These are phyloP conservation scores for Nephrotoma appendiculata DNA, from an alignment of 2,888 invertebrate species.

Conservation along the genomic window DNA sequence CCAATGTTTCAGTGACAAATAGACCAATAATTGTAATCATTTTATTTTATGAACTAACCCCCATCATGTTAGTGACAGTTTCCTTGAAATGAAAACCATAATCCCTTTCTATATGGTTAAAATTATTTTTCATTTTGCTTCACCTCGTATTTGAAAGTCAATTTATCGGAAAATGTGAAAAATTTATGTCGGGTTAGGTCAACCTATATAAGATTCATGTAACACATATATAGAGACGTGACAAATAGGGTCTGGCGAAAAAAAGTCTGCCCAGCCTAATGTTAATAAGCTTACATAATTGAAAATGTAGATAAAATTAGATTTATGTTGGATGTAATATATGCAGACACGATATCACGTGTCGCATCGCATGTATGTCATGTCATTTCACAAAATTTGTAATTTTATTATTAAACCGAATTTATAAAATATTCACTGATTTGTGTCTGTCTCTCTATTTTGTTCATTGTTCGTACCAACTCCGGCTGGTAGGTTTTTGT, in stretches of 20 bases:
- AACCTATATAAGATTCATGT: background rate
- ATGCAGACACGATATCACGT: background rate
- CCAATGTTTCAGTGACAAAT: no score
- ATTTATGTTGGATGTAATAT: background rate
- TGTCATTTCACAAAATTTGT: background rate
- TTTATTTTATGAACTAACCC: background rate
- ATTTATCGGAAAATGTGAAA: background rate
- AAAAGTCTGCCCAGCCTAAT: background rate
- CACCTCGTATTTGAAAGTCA: background rate
- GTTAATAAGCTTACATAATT: background rate
- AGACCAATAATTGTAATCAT: background rate
- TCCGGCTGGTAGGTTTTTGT: background rate
- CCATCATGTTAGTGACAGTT: background rate
- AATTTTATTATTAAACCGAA: background rate
- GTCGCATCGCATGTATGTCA: background rate
- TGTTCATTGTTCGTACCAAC: background rate
- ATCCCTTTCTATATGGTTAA: background rate
- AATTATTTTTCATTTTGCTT: no score
- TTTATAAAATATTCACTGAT: background rate
- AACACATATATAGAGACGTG: background rate
- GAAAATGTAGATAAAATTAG: background rate
- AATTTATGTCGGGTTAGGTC: background rate
- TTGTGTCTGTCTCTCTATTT: background rate
- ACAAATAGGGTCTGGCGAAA: background rate
- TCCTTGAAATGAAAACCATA: background rate